Percentiles rank a stretch among this genome's conserved stretches.
Conservation (phyloP, 2,888 invertebrate genomes). For the Epinotia demarniana region DNA sequence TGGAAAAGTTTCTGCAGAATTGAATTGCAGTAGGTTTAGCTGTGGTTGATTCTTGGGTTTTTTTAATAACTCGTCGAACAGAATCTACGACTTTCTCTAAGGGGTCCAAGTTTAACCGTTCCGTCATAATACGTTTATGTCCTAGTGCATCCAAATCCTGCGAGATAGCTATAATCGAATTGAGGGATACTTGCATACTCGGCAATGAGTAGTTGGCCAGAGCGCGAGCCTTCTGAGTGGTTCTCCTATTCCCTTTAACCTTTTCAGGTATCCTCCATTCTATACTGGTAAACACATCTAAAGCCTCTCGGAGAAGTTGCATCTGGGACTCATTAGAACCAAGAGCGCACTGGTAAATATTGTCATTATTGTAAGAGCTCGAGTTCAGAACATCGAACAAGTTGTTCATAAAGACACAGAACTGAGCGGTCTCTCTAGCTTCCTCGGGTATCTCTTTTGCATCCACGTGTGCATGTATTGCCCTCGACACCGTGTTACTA, state of each 20-base stretch:
- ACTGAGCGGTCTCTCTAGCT: constrained; percentile 25
- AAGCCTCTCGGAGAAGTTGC: constrained; percentile 15
- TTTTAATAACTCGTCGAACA: not conserved
- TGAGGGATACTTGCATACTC: constrained; percentile 16
- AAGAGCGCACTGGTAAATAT: constrained; percentile 25
- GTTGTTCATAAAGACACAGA: constrained; percentile 21
- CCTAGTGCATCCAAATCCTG: constrained; percentile 15
- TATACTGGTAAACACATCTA: constrained; percentile 6
- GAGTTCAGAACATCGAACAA: constrained; percentile 30
- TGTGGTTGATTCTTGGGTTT: not conserved
- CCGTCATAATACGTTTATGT: constrained; percentile 24
- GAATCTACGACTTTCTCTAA: constrained; percentile 13
- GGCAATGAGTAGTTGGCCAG: not conserved
- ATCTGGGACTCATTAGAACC: constrained; percentile 24
- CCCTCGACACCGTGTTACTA: constrained; percentile 19
- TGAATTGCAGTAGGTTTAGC: constrained; percentile 15
- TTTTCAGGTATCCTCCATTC: not conserved
- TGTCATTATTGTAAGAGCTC: constrained; percentile 26
- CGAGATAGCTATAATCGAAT: constrained; percentile 18
- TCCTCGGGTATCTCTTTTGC: constrained; percentile 18
- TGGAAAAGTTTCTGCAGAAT: constrained; percentile 24
- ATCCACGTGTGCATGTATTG: constrained; percentile 25
- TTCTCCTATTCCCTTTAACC: not conserved
- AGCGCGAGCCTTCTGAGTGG: not conserved
- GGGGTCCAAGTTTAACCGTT: constrained; percentile 17